Evolutionary conservation across 35 echinoderm and acorn worm genomes (phyloP).

Genomic region (Heliocidaris erythrogramma): DNA sequence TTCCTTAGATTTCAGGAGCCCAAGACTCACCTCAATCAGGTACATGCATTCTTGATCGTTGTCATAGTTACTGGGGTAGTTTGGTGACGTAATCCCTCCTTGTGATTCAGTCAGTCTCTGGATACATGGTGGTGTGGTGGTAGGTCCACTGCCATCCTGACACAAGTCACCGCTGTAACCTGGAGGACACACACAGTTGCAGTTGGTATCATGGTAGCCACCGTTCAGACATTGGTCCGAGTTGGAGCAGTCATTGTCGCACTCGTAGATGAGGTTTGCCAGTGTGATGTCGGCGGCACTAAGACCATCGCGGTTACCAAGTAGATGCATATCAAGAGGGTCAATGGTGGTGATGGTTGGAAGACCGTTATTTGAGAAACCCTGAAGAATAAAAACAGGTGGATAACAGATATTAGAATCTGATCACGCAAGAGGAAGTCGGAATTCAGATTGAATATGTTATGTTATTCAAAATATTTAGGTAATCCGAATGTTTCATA

Average conservation of each 20-base stretch:
- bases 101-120: slow-evolving; percentile 44
- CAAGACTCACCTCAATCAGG: slow-evolving; percentile 58
- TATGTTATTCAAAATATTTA: no score
- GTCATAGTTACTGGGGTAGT: slow-evolving; percentile 64
- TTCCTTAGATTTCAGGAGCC: no score
- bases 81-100: slow-evolving; percentile 55
- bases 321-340: slow-evolving; percentile 43
- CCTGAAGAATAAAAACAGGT: not conserved
- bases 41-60: slow-evolving; percentile 46
- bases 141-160: slow-evolving; percentile 34
- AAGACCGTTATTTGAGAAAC: slow-evolving; percentile 39
- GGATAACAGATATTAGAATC: not conserved
- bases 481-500: no score
- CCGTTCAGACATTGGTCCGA: slow-evolving; percentile 49
- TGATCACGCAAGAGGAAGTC: not conserved
- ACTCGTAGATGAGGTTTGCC: slow-evolving; percentile 65
- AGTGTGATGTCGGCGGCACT: slow-evolving; percentile 59
- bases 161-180: slow-evolving; percentile 54
- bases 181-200: slow-evolving; percentile 56
- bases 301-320: slow-evolving; percentile 31
- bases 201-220: slow-evolving; percentile 53
- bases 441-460: not conserved
- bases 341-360: slow-evolving; percentile 57
- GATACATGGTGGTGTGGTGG: slow-evolving; percentile 19
- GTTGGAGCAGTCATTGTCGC: not conserved